Evolutionary conservation across 30 jellyfish, hydroid and myxozoan genomes (phyloP).

Genomic region (Turritopsis rubra): DNA sequence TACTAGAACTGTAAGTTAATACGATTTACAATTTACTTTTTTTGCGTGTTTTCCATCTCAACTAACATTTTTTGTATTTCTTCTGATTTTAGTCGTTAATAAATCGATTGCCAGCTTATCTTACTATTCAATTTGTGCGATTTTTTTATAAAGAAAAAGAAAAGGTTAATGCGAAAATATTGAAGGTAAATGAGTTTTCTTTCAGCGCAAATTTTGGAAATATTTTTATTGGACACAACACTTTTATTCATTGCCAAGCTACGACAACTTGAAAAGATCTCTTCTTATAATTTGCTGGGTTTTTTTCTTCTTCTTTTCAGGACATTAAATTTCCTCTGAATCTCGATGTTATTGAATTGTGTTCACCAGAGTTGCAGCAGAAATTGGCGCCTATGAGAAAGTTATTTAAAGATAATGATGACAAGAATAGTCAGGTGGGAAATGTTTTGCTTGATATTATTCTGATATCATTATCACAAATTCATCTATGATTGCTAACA

Average conservation of each 20-base stretch:
- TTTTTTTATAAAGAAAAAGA: constrained; percentile 90
- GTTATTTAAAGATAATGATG: constrained; percentile 59
- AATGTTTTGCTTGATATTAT: too few species aligned
- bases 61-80: background rate
- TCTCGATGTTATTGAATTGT: constrained; percentile 67
- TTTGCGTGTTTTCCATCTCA: background rate
- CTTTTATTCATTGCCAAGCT: too few species aligned
- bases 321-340: constrained; percentile 80
- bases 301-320: constrained; percentile 19
- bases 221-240: too few species aligned
- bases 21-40: background rate
- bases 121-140: constrained; percentile 81
- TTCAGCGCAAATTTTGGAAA: too few species aligned
- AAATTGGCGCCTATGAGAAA: constrained; percentile 78
- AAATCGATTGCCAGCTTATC: constrained; percentile 89
- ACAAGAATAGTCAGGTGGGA: constrained; percentile 13
- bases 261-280: too few species aligned
- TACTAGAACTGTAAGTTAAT: constrained; percentile 55
- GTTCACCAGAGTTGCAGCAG: constrained; percentile 60
- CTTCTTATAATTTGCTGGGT: background rate
- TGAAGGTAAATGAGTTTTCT: constrained; percentile 54
- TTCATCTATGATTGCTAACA: too few species aligned
- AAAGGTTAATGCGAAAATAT: constrained; percentile 82
- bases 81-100: constrained; percentile 56
- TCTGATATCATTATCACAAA: too few species aligned